phyloP scores from a whole-genome alignment of 1,140 invertebrate genomes.

The Cryptotermes secundus region DNA sequence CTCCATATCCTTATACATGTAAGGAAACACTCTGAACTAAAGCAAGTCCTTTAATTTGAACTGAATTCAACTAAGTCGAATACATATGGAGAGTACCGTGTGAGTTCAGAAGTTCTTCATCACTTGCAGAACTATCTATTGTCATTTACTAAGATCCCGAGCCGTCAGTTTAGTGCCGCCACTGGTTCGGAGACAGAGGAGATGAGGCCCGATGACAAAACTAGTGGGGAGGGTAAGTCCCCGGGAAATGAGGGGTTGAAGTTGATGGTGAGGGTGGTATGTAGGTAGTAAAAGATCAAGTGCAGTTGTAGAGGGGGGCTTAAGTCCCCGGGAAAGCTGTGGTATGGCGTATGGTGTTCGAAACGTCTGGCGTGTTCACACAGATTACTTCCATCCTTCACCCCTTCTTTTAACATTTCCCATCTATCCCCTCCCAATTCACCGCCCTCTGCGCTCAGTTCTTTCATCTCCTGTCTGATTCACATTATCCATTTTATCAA shows the following conservation, averaged over 20 bases:
- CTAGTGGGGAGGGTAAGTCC: neutral
- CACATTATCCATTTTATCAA: neutral
- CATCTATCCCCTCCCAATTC: neutral
- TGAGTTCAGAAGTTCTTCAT: neutral
- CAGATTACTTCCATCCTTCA: neutral
- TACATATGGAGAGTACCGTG: too few species aligned
- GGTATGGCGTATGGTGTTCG: slow-evolving; percentile 1
- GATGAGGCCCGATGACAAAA: neutral
- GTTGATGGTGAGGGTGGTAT: neutral
- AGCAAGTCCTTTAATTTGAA: too few species aligned
- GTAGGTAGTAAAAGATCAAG: slow-evolving; percentile 11
- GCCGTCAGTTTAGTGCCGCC: neutral
- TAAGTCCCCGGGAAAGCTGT: slow-evolving; percentile 1
- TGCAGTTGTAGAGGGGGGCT: neutral
- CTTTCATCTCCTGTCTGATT: neutral
- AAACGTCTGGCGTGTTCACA: slow-evolving; percentile 1
- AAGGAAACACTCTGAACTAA: too few species aligned
- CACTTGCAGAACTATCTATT: neutral
- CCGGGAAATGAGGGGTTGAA: slow-evolving; percentile 2
- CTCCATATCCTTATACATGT: too few species aligned
- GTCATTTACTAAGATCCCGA: neutral
- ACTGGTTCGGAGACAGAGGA: neutral
- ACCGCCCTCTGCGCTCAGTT: neutral
- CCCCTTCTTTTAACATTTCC: neutral
- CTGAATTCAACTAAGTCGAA: too few species aligned